Base-by-base conservation (phyloP, 2,888 invertebrate genomes). In the Phyllotreta striolata region DNA sequence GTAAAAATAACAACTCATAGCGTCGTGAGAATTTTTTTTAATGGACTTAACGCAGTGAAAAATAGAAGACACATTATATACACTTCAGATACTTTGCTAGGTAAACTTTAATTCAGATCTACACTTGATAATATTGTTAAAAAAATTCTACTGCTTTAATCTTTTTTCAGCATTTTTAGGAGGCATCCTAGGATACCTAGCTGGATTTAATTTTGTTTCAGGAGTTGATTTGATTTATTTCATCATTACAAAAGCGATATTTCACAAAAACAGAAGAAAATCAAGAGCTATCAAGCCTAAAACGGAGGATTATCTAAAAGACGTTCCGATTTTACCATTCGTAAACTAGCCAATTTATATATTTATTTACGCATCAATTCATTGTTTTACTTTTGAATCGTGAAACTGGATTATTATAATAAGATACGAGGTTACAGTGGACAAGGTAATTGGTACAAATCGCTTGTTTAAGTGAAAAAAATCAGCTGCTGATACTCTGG, bases 81-180 rank as follows among this genome's bases (percentile, higher is more conserved):
- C 70, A 89, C 87, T 74, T 91, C 90, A 90, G 86, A 89, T 68
- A 88, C 88, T 68, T 80, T 89, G 70, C 83, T 90, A 63, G 90
- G 91, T 90, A 79, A 75, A 9, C 35, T 24, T n/a, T n/a, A 12
- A 44, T 44, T 10, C 14, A 12, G 44, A 44, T 44, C 3, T 44
- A n/a, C 14, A 1, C 12, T 44, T 12, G 12, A 7, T n/a, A 13
- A 47, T 47, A 47, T 9, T 12, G 47, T 47, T 47, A 47, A 24
- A 9, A 47, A 3, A 6, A 34, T 51, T 37, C 38, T 2, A 41
- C 10, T n/a, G 5, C 41, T 41, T 41, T n/a, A 41, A 41, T 41
- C 5, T 3, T 51, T 10, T 52, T 52, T 52, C 10, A 52, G 52
- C 52, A 38, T 10, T 38, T 12, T 38, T 38, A 13, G 52, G 52